phyloP scores from a whole-genome alignment of 2,113 vertebrate genomes.

The Heptranchias perlo region DNA sequence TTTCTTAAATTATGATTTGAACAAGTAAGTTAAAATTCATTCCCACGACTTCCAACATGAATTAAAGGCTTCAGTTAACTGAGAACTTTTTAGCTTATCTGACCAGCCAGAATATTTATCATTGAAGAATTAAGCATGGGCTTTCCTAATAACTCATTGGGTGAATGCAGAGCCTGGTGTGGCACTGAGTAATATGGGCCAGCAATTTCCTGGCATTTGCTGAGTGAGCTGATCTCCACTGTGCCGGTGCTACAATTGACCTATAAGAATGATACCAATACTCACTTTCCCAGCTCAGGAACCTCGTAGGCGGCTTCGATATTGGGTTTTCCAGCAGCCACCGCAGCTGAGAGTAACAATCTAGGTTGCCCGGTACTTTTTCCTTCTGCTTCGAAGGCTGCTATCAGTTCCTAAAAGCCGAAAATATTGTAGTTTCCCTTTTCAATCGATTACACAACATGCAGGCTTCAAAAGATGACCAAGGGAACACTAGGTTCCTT shows the following conservation, averaged over 20 bases:
- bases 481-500: not conserved
- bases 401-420: constrained; percentile 55
- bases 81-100: not conserved
- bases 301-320: constrained; percentile 60
- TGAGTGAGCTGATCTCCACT: not conserved
- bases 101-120: not conserved
- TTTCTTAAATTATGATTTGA: too few relatives aligned
- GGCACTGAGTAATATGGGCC: too few relatives aligned
- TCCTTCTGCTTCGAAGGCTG: constrained; percentile 58
- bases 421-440: not conserved
- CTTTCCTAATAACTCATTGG: too few relatives aligned
- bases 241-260: not conserved
- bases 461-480: not conserved
- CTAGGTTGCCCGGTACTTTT: constrained; percentile 52
- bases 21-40: too few relatives aligned
- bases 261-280: constrained; percentile 7
- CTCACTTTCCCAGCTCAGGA: constrained; percentile 58
- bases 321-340: not conserved
- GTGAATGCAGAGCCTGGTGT: too few relatives aligned
- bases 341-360: constrained; percentile 47
- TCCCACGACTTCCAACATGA: too few relatives aligned
- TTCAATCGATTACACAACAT: not conserved
- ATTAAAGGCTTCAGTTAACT: not conserved
- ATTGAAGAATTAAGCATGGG: not conserved
- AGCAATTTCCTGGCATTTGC: too few relatives aligned